Base-by-base conservation (phyloP, 2,797 vertebrate species). In the Pseudochromis fuscus region DNA sequence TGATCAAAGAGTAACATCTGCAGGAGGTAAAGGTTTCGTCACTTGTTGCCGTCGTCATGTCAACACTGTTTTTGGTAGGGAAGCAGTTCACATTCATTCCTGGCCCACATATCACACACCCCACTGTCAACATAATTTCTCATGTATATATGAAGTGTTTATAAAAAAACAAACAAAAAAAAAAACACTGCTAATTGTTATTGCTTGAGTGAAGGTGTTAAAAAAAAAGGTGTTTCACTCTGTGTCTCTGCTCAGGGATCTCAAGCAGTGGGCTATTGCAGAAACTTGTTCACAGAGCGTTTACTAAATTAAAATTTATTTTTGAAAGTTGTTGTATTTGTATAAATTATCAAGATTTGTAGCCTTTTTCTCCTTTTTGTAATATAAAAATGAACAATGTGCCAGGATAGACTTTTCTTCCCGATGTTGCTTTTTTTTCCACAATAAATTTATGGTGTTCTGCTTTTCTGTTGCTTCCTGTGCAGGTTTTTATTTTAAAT, bases 231-330 rank as follows among this genome's bases (percentile, higher is more conserved):
- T 57, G 65, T 93, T 93, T 94, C 93, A 94, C 93, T 94, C 90
- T 88, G 91, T 95, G 95, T 96, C 94, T 96, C 95, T 94, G 95
- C 97, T 99, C 97, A 98, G 97, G 96, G 96, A 99, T 97, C 96
- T 96, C 84, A 90, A 90, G 93, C 89, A 84, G 91, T 94, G 93
- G 92, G 92, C 94, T 95, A 92, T 95, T 94, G 93, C 94, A 94
- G 95, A 96, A 89, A 94, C 92, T 88, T 95, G 95, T 95, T 96
- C 93, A 93, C 91, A 94, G 94, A 95, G 95, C 92, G 92, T 97
- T 97, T 97, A 96, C 95, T 97, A 96, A 96, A 98, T 97, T 97
- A 96, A 96, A 95, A 96, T 95, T 95, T 96, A 96, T 97, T 98
- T 98, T 97, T 95, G 92, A 96, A 93, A 94, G 85, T 87, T 95